phyloP scores from a whole-genome alignment of 2,797 vertebrate species.

The Schizothorax lantsangensis region DNA sequence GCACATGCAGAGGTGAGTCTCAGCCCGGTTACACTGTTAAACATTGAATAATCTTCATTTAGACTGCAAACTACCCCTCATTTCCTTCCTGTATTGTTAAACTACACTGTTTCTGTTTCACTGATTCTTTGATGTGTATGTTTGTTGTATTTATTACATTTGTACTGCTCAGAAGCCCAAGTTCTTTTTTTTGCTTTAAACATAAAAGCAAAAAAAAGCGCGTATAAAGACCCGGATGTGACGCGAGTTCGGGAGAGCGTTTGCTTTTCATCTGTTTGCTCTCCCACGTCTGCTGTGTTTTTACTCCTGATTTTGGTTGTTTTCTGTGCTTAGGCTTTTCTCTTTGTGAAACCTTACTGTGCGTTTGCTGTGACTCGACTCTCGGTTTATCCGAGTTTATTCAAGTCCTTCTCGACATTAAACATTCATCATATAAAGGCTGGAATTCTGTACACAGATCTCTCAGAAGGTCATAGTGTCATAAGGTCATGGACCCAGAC shows the following conservation, averaged over 20 bases:
- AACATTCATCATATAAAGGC: not conserved
- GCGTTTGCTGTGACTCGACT: too few relatives aligned
- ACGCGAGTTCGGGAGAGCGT: too few relatives aligned
- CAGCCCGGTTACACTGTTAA: not conserved
- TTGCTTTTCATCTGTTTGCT: too few relatives aligned
- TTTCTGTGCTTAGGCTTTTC: too few relatives aligned
- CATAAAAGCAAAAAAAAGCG: too few relatives aligned
- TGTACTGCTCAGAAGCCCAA: not conserved
- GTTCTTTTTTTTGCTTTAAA: not conserved
- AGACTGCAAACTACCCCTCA: not conserved
- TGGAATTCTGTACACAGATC: not conserved
- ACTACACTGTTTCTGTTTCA: too few relatives aligned
- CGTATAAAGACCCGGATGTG: too few relatives aligned
- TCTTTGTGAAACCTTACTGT: too few relatives aligned
- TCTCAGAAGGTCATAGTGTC: not conserved
- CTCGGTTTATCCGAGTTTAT: too few relatives aligned
- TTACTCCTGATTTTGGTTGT: too few relatives aligned
- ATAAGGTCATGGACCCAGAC: not conserved
- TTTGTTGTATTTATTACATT: not conserved
- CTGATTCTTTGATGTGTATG: not conserved
- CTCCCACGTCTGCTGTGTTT: too few relatives aligned
- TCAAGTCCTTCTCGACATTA: too few relatives aligned
- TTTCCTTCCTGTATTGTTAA: not conserved
- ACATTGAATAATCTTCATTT: not conserved
- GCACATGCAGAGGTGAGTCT: constrained; percentile 86